Conservation (phyloP, 2,888 invertebrate genomes). For the Monochamus alternatus region DNA sequence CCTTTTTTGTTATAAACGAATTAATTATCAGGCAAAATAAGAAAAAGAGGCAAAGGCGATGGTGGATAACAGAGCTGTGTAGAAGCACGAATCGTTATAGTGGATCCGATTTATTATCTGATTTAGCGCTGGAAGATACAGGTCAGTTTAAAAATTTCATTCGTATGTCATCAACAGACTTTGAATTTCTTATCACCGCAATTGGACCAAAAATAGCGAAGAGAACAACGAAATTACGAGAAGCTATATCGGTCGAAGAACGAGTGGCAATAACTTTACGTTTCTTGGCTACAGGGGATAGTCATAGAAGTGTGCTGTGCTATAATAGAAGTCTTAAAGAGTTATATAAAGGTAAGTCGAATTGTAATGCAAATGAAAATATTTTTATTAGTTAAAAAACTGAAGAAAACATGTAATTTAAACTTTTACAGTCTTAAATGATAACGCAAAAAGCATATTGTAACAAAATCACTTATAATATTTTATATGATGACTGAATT, state of each 20-base stretch:
- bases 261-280: constrained; percentile 30
- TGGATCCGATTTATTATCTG: constrained; percentile 14
- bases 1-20: constrained; percentile 3
- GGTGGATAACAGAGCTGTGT: constrained; percentile 5
- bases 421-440: too few relatives aligned
- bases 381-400: too few relatives aligned
- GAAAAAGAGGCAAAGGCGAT: background rate
- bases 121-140: constrained; percentile 1
- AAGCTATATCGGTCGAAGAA: background rate
- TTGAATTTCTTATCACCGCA: background rate
- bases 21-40: background rate
- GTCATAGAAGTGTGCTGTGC: constrained; percentile 22
- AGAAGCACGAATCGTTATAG: constrained; percentile 3
- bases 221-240: background rate
- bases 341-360: constrained; percentile 5
- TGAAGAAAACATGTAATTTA: too few relatives aligned
- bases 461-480: too few relatives aligned
- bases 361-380: background rate
- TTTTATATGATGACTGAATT: too few relatives aligned
- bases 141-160: background rate
- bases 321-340: background rate
- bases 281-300: constrained; percentile 36
- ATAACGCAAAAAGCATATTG: too few relatives aligned
- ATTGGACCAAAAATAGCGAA: background rate
- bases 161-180: background rate